Base-by-base conservation (phyloP, 1,140 invertebrate species). In the Ditylenchus dipsaci region DNA sequence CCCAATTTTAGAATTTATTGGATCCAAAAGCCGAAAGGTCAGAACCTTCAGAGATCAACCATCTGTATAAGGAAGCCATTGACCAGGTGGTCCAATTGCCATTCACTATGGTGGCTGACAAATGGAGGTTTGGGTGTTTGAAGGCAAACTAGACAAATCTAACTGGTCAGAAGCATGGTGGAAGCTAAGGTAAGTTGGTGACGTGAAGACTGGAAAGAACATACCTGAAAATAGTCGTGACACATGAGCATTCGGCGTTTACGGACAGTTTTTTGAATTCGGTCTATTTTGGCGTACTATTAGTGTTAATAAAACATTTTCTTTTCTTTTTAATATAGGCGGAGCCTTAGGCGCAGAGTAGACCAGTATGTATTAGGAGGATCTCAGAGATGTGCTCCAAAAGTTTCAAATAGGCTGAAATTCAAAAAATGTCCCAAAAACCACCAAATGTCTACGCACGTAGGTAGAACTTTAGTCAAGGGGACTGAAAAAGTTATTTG, bases 151-250 rank as follows among this genome's bases (percentile, higher is more conserved):
- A 13, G 45, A 30, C 26, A 27, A 67, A 26, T 23, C 47, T 0
- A 75, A 75, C 30, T 76, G 76, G 75, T 64, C 73, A 15, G 47
- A 66, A 19, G 72, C 62, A 21, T 76, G 75, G 75, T 76, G 75
- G 75, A 65, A 57, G 15, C 57, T 76, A 1, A 74, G 75, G 73
- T 73, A 49, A 42, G 11, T 49, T 63, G 27, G 9, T 11, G 45
- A 29, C 19, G 21, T 21, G 5, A 11, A 38, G 27, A 68, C 29
- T n/a, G 33, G 11, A 38, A 38, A 38, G 11, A 11, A 38, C 3
- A 38, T 38, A 38, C 3, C 11, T 53, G 9, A 19, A 13, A 33
- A 45, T 62, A n/a, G 29, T n/a, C n/a, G n/a, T n/a, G n/a, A n/a
- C n/a, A n/a, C n/a, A n/a, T n/a, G n/a, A n/a, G n/a, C n/a, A n/a